Evolutionary conservation across 2,888 invertebrate genomes (phyloP), one percentile per base, ranked within the genome.

Genomic region (Cheilosia vernalis): DNA sequence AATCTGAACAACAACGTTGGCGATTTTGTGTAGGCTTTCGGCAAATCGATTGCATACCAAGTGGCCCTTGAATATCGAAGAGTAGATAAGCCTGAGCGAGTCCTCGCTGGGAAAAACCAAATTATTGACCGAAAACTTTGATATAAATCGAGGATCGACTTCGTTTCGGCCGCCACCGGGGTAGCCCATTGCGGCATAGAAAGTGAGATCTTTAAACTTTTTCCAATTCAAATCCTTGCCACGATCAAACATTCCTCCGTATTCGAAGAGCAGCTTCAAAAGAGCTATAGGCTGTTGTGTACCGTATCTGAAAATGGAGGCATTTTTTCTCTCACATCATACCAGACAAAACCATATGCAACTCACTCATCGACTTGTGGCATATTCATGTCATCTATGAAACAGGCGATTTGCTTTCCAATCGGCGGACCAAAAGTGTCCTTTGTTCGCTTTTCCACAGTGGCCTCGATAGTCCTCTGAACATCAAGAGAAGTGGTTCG

Each of bases 301-400:
- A 0, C 98, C 98, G 90, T 98, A 98, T 0, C 92, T 92, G 15
- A 15, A 66, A 67, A 17, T 10, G 21, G 33, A 51, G 33, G 7
- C 4, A 53, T 19, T 19, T 19, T 9, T 10, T 7, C 27, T 27
- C 27, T 27, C 27, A 7, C n/a, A 27, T 27, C 27, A 27, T 27
- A 1, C 0, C 27, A 6, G 27, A 27, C 7, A 49, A 24, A 40
- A 49, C n/a, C 42, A 53, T 30, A 7, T 6, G 47, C 10, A 10
- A n/a, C 90, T 90, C 88, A 92, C 90, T 90, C 90, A 89, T 92
- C 92, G 56, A 96, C 95, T 92, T 95, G 94, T 40, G 98, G 98
- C 98, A 98, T 98, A 90, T 98, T 98, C 95, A 98, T 96, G 90
- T 98, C 98, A 90, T 98, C 98, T 87, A 98, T 96, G 90, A 98